These are phyloP conservation scores for Anarhynchus alexandrinus DNA, from an alignment of 2,113 vertebrate species.

Conservation along the genomic window DNA sequence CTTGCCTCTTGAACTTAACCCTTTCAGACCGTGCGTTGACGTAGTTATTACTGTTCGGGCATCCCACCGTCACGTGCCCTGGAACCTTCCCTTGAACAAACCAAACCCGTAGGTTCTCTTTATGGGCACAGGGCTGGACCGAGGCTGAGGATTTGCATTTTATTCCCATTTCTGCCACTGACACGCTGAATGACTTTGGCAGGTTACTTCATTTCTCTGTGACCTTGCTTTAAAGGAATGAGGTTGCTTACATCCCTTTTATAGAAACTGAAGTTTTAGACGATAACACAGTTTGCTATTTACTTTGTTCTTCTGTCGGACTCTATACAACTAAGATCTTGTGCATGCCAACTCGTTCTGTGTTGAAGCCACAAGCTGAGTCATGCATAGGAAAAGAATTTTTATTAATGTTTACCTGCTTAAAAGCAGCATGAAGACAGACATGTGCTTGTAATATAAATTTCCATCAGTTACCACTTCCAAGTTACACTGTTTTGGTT, in stretches of 20 bases:
- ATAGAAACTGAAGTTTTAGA: background rate
- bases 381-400: background rate
- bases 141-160: background rate
- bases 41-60: background rate
- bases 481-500: background rate
- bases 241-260: background rate
- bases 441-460: background rate
- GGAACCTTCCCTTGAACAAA: background rate
- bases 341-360: background rate
- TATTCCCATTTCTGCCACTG: background rate
- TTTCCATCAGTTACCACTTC: background rate
- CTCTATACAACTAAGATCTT: background rate
- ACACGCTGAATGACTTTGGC: background rate
- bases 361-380: background rate
- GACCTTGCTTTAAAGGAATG: background rate
- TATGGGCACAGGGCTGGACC: background rate
- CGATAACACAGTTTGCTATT: background rate
- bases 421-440: background rate
- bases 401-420: background rate
- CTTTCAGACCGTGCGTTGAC: background rate
- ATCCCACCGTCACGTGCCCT: background rate
- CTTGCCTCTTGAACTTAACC: constrained; percentile 10
- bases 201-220: background rate
- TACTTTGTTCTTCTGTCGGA: background rate
- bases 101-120: background rate